Evolutionary conservation across 2,797 vertebrate genomes (phyloP).

Genomic region (Lepus townsendii): DNA sequence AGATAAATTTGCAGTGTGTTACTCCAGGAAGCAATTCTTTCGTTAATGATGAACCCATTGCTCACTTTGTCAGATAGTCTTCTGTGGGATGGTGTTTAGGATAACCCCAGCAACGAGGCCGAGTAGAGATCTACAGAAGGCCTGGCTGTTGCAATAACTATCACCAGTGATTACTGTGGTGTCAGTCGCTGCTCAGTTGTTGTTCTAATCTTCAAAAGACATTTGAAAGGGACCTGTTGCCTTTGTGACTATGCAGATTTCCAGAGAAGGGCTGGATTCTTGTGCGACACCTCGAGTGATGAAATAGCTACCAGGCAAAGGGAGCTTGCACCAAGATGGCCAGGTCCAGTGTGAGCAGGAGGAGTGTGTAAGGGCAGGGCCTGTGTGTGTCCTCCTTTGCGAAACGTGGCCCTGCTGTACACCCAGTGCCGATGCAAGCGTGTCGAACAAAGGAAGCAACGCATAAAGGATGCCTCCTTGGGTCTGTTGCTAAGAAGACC

Average conservation of each 20-base stretch:
- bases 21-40: not conserved
- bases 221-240: not conserved
- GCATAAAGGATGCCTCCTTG: fast-evolving
- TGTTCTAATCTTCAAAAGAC: constrained; percentile 42
- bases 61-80: constrained; percentile 1
- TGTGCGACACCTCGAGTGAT: not conserved
- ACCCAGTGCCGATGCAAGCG: not conserved
- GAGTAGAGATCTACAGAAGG: not conserved
- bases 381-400: fast-evolving
- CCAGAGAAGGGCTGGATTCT: not conserved
- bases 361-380: not conserved
- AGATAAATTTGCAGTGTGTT: constrained; percentile 27
- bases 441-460: not conserved
- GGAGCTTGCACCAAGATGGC: not conserved
- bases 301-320: not conserved
- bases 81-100: not conserved
- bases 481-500: not conserved
- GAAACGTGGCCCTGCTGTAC: not conserved
- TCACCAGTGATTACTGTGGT: not conserved
- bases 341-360: fast-evolving
- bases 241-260: not conserved
- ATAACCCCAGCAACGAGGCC: constrained; percentile 11
- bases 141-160: not conserved
- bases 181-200: not conserved
- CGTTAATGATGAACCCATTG: constrained; percentile 54